phyloP scores from a whole-genome alignment of 2,888 invertebrate genomes.

The Rotaria magnacalcarata region DNA sequence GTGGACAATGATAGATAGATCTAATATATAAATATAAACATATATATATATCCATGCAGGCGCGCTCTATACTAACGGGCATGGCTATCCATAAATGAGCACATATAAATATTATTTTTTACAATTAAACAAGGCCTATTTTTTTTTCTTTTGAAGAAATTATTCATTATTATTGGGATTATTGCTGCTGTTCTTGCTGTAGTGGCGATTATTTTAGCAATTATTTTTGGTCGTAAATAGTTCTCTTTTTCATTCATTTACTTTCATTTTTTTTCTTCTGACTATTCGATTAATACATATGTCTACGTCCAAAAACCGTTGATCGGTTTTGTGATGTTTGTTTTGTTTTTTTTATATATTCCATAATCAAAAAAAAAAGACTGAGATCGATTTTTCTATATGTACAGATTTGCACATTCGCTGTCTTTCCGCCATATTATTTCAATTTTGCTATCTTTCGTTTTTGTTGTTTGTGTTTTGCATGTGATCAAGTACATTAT shows the following conservation, averaged over 20 bases:
- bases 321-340: not conserved
- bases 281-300: not conserved
- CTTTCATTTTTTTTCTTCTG: not conserved
- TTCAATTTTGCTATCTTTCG: not conserved
- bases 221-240: not conserved
- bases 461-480: not conserved
- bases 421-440: not conserved
- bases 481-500: not conserved
- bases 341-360: not conserved
- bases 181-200: not conserved
- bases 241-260: not conserved
- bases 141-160: slow-evolving; percentile 20
- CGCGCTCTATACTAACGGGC: not conserved
- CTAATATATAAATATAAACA: too few relatives aligned
- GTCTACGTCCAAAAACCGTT: not conserved
- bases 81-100: not conserved
- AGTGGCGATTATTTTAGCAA: slow-evolving; percentile 23
- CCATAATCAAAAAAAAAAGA: not conserved
- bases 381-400: not conserved
- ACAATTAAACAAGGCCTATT: not conserved
- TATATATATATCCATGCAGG: not conserved
- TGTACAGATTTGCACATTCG: not conserved
- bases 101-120: not conserved
- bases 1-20: not conserved
- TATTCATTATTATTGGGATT: slow-evolving; percentile 19